Base-by-base conservation (phyloP, 2,113 vertebrate species). In the Tetraodon nigroviridis region DNA sequence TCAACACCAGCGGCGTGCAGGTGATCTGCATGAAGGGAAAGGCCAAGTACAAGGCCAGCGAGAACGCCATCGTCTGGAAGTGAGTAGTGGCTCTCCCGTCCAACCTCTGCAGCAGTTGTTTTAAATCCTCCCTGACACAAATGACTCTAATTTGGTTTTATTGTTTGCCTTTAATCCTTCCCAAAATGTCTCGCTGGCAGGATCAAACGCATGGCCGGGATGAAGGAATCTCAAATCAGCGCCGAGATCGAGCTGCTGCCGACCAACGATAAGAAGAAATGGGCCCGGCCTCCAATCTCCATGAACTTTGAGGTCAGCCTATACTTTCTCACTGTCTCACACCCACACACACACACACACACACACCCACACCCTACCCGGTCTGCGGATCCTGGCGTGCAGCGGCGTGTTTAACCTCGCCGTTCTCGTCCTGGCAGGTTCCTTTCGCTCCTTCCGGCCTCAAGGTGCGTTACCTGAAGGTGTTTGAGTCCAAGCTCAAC, bases 11-110 rank as follows among this genome's bases (percentile, higher is more conserved):
- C 1, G 97, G 97, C 1, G 97, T 99, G 69, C 97, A 99, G 78
- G 97, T 99, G 79, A 99, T 99, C 89, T 99, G 97, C 81, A 99
- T 99, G 97, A 99, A 99, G 89, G 97, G 97, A 76, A 99, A 99
- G 81, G 97, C 97, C 0, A 99, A 99, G 87, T 99, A 99, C 89
- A 99, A 99, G 85, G 97, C 97, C 91, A 99, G 97, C 66, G 97
- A 99, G 90, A 99, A 99, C 37, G 97, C 97, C 90, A 99, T 99
- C 11, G 97, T 99, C 12, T 99, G 97, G 97, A 99, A 99, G 97
- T 99, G 81, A 94, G 97, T 88, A 3, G 20, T 3, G 19, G 42
- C 59, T 66, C n/a, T 40, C 51, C 45, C 32, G 53, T 71, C 24
- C 51, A 69, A 72, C 60, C 41, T 55, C 5, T 14, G 1, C 14